Conservation (phyloP, 2,888 invertebrate species). For the Meloe dianella region DNA sequence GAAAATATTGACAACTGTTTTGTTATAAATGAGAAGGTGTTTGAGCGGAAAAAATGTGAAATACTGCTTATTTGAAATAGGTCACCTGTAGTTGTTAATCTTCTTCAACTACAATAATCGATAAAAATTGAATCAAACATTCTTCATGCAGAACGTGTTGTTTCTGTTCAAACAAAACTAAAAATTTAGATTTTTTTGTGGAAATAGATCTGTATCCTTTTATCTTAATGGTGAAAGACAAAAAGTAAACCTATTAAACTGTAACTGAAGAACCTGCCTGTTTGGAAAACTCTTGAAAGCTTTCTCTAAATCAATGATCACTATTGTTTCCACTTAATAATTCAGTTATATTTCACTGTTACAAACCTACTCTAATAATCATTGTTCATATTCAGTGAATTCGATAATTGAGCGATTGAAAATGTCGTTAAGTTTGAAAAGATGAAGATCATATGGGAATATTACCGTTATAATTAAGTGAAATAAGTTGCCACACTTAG, state of each 20-base stretch:
- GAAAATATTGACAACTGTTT: neutral
- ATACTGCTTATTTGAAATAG: too few species aligned
- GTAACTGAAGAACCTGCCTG: neutral
- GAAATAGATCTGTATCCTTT: neutral
- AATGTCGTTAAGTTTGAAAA: neutral
- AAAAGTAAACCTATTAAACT: neutral
- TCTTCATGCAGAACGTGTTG: too few species aligned
- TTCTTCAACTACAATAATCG: too few species aligned
- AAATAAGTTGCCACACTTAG: slow-evolving; percentile 19
- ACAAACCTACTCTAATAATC: too few species aligned
- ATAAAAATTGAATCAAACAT: too few species aligned
- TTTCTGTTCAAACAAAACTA: neutral
- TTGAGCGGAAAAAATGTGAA: too few species aligned
- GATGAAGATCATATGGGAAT: slow-evolving; percentile 10
- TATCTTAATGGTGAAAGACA: neutral
- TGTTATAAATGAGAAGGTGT: too few species aligned
- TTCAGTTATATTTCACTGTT: too few species aligned
- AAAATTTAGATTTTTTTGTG: neutral
- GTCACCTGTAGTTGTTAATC: too few species aligned
- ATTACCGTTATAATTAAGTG: slow-evolving; percentile 29
- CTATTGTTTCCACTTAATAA: neutral
- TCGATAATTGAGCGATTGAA: neutral
- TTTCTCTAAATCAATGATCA: neutral
- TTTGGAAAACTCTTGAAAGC: neutral
- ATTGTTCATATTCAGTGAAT: too few species aligned